phyloP scores from a whole-genome alignment of 2,888 invertebrate genomes.

The Athrips mouffetella region DNA sequence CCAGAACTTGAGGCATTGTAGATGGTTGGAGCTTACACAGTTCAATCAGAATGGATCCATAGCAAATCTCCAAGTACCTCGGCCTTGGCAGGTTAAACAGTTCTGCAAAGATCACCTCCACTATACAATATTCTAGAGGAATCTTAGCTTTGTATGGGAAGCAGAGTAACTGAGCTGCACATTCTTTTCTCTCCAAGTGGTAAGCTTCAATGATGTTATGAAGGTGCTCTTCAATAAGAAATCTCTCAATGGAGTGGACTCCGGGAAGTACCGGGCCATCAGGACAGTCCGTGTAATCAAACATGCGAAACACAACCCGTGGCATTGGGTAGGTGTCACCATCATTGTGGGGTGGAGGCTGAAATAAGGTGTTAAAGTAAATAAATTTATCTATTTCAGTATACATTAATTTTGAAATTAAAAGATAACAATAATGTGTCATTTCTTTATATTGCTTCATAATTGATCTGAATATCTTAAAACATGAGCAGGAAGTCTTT shows the following conservation, averaged over 20 bases:
- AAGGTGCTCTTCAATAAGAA: constrained; percentile 98
- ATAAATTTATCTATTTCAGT: neutral
- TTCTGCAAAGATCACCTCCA: constrained; percentile 97
- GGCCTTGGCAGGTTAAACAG: constrained; percentile 95
- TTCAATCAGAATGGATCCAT: constrained; percentile 97
- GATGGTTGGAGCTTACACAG: constrained; percentile 97
- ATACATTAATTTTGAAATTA: no score
- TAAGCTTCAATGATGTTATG: constrained; percentile 94
- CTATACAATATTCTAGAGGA: constrained; percentile 98
- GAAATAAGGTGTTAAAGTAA: constrained; percentile 32
- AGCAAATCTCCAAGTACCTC: constrained; percentile 93
- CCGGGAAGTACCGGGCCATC: constrained; percentile 95
- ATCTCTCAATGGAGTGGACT: constrained; percentile 97
- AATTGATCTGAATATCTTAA: no score
- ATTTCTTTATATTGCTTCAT: no score
- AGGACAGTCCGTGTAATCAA: constrained; percentile 99
- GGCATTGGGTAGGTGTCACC: constrained; percentile 95
- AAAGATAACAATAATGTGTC: no score
- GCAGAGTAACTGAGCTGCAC: constrained; percentile 93
- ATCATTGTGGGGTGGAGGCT: constrained; percentile 96
- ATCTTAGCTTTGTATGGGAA: constrained; percentile 96
- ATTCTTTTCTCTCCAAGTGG: constrained; percentile 94
- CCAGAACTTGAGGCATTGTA: constrained; percentile 97
- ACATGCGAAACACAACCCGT: constrained; percentile 95
- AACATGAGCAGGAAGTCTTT: no score